Evolutionary conservation across 2,113 vertebrate genomes (phyloP).

Genomic region (Apaloderma vittatum): DNA sequence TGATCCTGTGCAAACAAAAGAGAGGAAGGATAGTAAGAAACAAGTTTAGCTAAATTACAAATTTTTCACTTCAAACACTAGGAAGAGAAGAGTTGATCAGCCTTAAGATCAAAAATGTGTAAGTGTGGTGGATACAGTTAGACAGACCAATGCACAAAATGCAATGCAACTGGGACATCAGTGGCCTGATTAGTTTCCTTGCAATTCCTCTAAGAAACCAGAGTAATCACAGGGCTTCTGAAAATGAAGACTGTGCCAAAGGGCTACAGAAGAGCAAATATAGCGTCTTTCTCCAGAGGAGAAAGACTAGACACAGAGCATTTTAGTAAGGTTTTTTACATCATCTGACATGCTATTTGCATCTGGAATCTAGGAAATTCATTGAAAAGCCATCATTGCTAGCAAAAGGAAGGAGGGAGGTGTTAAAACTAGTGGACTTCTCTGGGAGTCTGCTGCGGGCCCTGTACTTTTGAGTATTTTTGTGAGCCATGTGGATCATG

Average conservation of each 20-base stretch:
- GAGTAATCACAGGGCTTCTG: not conserved
- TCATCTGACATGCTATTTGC: not conserved
- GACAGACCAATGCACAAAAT: not conserved
- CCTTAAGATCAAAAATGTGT: not conserved
- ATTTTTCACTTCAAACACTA: not conserved
- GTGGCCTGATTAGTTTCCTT: not conserved
- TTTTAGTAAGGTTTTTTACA: not conserved
- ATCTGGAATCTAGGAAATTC: not conserved
- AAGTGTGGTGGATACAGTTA: not conserved
- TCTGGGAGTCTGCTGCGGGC: not conserved
- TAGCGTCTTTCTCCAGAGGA: not conserved
- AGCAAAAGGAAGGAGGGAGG: not conserved
- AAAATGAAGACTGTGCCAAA: not conserved
- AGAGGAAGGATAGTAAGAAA: not conserved
- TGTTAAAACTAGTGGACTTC: not conserved
- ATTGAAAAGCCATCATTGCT: not conserved
- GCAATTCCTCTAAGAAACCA: not conserved
- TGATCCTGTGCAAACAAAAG: not conserved
- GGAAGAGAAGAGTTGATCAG: not conserved
- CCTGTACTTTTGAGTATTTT: not conserved
- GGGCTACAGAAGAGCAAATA: not conserved
- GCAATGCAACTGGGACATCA: rapidly evolving
- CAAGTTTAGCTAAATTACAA: not conserved
- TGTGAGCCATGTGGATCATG: rapidly evolving
- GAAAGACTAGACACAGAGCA: not conserved